Evolutionary conservation across 2,888 invertebrate species (phyloP), one percentile per base, ranked within the genome.

Genomic region (Mythimna impura): DNA sequence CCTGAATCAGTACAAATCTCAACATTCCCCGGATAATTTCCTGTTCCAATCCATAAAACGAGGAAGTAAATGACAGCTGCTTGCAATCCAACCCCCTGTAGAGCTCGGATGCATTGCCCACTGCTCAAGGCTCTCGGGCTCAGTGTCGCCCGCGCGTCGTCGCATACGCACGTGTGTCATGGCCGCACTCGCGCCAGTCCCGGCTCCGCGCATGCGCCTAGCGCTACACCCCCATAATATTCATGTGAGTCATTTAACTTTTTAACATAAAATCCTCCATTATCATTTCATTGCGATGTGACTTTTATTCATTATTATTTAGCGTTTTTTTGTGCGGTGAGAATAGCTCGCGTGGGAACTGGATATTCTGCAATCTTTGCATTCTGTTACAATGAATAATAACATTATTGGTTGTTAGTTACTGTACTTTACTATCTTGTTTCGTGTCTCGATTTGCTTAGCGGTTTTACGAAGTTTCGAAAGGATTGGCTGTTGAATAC

Each of bases 171-270:
- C 92, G 91, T 85, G 91, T 85, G 88, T 83, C 82, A 92, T 92
- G 92, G 87, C 89, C 71, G 89, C 91, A 43, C 62, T 81, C 40
- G 84, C 76, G 81, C 95, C 95, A 3, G 90, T 94, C 61, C 95
- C 95, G 64, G 93, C 92, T 40, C 95, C 95, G 82, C 93, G 96
- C 65, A 89, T 93, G 89, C 94, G 94, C 71, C 86, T 96, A 62
- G 94, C 94, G 40, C 89, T 95, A 54, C 95, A 95, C 78, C 94
- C 96, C 73, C 93, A 95, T 88, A 95, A 96, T 78, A 96, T 96
- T 76, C 96, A 96, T 77, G 96, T 96, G 91, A 96, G 96, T 90
- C 43, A 71, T 60, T 34, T 43, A 22, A 12, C 30, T 69, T 73
- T 70, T 25, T 20, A 76, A 58, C 36, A 36, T 30, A 30, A 66